Conservation (phyloP, 2,888 invertebrate genomes). For the Apotomis betuletana region DNA sequence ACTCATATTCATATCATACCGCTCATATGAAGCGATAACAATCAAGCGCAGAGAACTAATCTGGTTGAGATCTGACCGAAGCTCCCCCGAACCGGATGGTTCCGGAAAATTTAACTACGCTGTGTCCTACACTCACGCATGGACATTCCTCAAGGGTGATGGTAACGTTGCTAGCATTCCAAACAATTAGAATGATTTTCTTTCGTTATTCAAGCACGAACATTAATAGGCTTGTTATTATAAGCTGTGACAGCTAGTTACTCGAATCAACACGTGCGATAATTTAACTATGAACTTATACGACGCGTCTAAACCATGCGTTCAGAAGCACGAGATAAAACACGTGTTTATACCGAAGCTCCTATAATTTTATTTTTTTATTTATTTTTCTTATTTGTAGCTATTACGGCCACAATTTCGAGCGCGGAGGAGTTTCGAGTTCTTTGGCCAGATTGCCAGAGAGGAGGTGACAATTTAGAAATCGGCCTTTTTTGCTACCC, state of each 20-base stretch:
- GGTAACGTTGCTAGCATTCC: slow-evolving; percentile 62
- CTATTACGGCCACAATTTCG: too few species aligned
- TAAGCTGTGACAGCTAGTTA: slow-evolving; percentile 15
- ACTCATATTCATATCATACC: slow-evolving; percentile 10
- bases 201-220: slow-evolving; percentile 24
- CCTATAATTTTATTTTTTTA: too few species aligned
- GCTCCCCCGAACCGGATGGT: slow-evolving; percentile 68
- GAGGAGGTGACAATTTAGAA: too few species aligned
- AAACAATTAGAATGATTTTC: slow-evolving; percentile 60
- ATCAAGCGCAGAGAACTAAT: slow-evolving; percentile 60
- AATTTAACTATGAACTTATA: too few species aligned
- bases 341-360: too few species aligned
- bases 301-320: too few species aligned
- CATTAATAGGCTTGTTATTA: slow-evolving; percentile 19
- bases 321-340: too few species aligned
- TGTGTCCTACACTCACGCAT: slow-evolving; percentile 25
- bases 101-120: slow-evolving; percentile 53
- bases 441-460: too few species aligned
- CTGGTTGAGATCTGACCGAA: slow-evolving; percentile 62
- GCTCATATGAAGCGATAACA: slow-evolving; percentile 52
- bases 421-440: too few species aligned
- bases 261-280: too few species aligned
- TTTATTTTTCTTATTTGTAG: too few species aligned
- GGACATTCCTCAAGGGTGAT: slow-evolving; percentile 35
- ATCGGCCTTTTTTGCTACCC: too few species aligned